phyloP scores from a whole-genome alignment of 2,797 vertebrate species.

The Peromyscus melanophrys region DNA sequence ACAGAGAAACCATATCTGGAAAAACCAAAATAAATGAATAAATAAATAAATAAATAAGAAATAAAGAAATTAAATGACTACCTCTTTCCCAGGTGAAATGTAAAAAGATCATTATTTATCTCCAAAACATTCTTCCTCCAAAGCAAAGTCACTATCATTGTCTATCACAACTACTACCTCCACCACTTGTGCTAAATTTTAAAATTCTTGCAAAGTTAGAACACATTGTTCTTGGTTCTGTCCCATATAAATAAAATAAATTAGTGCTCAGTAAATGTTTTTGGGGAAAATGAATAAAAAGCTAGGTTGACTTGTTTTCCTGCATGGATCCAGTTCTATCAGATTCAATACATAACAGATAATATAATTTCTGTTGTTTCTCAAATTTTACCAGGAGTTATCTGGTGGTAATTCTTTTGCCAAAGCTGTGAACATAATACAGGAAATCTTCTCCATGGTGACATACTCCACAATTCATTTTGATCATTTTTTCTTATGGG shows the following conservation, averaged over 20 bases:
- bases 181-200: background rate
- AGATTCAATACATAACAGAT: constrained; percentile 25
- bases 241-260: background rate
- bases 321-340: background rate
- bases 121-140: background rate
- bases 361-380: constrained; percentile 58
- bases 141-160: background rate
- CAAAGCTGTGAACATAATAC: constrained; percentile 24
- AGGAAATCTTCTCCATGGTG: constrained; percentile 53
- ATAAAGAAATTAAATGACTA: background rate
- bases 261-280: constrained; percentile 19
- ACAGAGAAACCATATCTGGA: background rate
- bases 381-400: constrained; percentile 36
- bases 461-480: background rate
- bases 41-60: background rate
- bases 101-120: background rate
- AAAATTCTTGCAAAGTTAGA: background rate
- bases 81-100: background rate
- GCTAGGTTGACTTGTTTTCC: constrained; percentile 10
- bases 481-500: constrained; percentile 56
- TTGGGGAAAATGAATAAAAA: constrained; percentile 31
- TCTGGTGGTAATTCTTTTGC: constrained; percentile 50
- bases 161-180: background rate
- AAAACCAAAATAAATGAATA: background rate
- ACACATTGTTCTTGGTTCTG: background rate